phyloP scores from a whole-genome alignment of 2,113 vertebrate genomes.

The Pollimyrus isidori region DNA sequence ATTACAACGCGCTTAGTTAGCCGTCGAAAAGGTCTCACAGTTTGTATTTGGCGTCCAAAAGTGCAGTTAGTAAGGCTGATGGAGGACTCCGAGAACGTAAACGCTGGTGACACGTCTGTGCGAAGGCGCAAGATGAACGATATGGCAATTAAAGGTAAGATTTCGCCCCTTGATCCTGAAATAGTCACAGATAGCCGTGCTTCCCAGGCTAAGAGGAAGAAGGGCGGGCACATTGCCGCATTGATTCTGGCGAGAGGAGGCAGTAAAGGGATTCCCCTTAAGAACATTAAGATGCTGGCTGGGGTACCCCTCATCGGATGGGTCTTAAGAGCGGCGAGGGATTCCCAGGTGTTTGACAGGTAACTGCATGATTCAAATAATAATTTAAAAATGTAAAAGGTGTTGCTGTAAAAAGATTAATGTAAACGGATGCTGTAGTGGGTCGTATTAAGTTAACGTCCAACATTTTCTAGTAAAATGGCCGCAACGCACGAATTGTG shows the following conservation, averaged over 20 bases:
- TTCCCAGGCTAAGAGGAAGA: constrained; percentile 8
- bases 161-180: neutral
- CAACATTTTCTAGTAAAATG: too few species aligned
- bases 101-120: neutral
- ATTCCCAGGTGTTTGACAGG: constrained; percentile 72
- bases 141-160: neutral
- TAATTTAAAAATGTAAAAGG: neutral
- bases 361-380: constrained; percentile 24
- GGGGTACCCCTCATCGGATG: constrained; percentile 76
- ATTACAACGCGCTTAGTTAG: neutral
- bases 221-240: constrained; percentile 45
- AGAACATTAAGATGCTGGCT: constrained; percentile 76
- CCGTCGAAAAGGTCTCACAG: neutral
- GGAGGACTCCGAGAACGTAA: neutral
- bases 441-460: too few species aligned
- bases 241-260: constrained; percentile 76
- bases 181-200: neutral
- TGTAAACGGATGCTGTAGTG: neutral
- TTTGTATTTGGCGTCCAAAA: neutral
- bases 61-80: neutral
- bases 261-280: constrained; percentile 78
- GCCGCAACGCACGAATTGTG: too few species aligned
- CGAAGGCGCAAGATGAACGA: neutral
- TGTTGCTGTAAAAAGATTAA: neutral
- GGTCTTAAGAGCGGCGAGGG: constrained; percentile 70